Evolutionary conservation across 35 echinoderm and acorn worm genomes (phyloP).

Genomic region (Lytechinus variegatus): DNA sequence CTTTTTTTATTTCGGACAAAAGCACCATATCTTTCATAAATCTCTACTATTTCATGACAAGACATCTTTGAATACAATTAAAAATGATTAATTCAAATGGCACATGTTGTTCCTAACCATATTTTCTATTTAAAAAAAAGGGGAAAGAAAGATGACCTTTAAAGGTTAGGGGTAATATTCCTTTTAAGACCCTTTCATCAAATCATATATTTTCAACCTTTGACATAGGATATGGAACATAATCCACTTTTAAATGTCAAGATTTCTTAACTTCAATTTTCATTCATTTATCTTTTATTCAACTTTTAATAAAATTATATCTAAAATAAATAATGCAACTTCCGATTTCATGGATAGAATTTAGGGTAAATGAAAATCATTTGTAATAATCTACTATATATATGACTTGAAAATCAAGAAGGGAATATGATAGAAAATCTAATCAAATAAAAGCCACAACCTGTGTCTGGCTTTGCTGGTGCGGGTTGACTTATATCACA

Average conservation of each 20-base stretch:
- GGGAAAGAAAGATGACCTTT: background rate
- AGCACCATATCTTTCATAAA: background rate
- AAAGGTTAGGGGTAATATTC: background rate
- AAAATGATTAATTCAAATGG: background rate
- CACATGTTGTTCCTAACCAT: background rate
- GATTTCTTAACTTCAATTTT: background rate
- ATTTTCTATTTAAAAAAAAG: background rate
- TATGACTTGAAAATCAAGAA: too few species aligned
- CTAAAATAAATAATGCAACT: too few species aligned
- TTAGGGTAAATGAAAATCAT: too few species aligned
- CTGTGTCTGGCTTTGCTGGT: background rate
- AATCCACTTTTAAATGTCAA: background rate
- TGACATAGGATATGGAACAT: background rate
- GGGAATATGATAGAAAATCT: background rate
- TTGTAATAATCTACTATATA: too few species aligned
- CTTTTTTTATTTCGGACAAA: background rate
- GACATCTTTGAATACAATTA: background rate
- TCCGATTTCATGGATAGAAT: too few species aligned
- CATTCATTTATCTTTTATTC: background rate
- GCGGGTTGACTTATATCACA: background rate
- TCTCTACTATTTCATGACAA: background rate
- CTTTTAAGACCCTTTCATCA: background rate
- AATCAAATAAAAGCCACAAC: background rate
- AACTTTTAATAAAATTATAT: too few species aligned
- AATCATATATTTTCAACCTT: background rate